Evolutionary conservation across 2,888 invertebrate genomes (phyloP).

Genomic region (Andrena marginata): DNA sequence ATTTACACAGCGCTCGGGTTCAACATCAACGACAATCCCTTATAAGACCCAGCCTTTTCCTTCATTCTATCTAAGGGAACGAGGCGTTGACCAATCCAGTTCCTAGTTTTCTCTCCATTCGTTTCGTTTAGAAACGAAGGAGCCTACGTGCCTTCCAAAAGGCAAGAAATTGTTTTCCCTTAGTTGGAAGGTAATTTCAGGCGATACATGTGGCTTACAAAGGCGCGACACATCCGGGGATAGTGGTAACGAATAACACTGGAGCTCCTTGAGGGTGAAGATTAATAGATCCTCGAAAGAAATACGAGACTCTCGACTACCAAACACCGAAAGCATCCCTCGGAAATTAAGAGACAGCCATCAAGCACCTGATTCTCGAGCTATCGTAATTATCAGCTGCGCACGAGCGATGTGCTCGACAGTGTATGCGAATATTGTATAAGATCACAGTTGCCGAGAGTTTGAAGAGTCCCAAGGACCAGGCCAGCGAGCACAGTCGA

Average conservation of each 20-base stretch:
- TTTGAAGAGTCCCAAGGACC: slow-evolving; percentile 32
- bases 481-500: slow-evolving; percentile 58
- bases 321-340: too few species aligned
- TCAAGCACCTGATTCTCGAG: neutral
- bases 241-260: too few species aligned
- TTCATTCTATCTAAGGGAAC: slow-evolving; percentile 9
- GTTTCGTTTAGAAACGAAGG: neutral
- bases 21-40: slow-evolving; percentile 13
- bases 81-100: neutral
- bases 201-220: neutral
- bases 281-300: neutral
- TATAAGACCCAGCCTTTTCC: slow-evolving; percentile 31
- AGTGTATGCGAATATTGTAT: neutral
- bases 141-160: neutral
- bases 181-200: neutral
- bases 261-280: too few species aligned
- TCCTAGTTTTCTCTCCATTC: slow-evolving; percentile 1
- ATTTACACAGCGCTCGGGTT: slow-evolving; percentile 31
- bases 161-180: neutral
- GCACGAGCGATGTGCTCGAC: neutral
- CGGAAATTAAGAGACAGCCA: too few species aligned
- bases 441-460: neutral
- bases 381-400: neutral
- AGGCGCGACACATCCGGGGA: too few species aligned
- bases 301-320: neutral